Percentiles rank a stretch among this genome's conserved stretches.
phyloP scores from a whole-genome alignment of 2,113 vertebrate genomes.

The Elachura formosa region DNA sequence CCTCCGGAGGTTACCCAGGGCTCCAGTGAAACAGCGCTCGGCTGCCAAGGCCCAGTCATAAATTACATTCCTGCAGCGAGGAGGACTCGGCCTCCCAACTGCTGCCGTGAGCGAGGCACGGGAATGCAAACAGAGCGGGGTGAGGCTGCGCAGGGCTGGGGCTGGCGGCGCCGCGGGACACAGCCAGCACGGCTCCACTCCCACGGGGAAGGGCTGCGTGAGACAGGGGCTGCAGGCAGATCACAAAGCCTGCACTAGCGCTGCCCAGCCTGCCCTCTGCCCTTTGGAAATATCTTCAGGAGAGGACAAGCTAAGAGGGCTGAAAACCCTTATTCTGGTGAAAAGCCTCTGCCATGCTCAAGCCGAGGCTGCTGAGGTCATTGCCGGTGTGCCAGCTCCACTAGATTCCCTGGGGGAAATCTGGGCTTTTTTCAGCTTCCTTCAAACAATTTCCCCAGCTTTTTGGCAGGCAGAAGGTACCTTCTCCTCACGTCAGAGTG shows the following conservation, averaged over 20 bases:
- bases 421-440: not conserved
- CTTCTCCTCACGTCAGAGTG: not conserved
- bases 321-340: not conserved
- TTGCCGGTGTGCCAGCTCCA: fast-evolving
- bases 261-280: not conserved
- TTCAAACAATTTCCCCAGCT: not conserved
- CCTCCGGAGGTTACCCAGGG: conserved; percentile 25
- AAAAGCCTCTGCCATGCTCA: not conserved
- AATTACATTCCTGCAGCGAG: conserved; percentile 26
- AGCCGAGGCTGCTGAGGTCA: not conserved
- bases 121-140: not conserved
- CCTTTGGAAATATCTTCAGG: not conserved
- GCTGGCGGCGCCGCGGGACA: too few relatives aligned
- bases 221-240: not conserved
- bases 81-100: conserved; percentile 16
- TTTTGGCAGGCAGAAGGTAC: not conserved
- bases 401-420: not conserved
- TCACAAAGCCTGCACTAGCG: not conserved
- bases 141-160: too few relatives aligned
- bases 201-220: not conserved
- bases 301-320: not conserved
- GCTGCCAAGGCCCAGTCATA: conserved; percentile 34
- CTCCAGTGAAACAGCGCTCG: not conserved
- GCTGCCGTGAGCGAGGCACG: not conserved
- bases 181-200: not conserved